Percentiles rank a stretch among this genome's conserved stretches.
Conservation (phyloP, 1,140 invertebrate genomes). For the Linepithema humile region DNA sequence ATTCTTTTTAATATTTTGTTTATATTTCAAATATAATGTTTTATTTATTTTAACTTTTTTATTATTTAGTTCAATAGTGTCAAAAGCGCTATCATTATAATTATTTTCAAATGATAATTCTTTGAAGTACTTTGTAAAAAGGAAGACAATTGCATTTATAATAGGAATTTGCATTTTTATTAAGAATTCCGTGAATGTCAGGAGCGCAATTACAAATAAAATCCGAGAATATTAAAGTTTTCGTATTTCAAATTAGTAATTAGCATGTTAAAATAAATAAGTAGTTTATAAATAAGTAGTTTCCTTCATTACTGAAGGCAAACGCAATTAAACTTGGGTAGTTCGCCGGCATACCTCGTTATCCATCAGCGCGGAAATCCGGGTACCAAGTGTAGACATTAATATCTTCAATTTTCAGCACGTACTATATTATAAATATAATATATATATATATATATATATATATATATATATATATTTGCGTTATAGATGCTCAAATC, state of each 20-base stretch:
- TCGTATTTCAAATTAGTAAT: conserved; percentile 27
- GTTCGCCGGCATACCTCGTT: not conserved
- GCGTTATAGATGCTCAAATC: too few species aligned
- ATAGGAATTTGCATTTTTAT: not conserved
- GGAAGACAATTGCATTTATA: not conserved
- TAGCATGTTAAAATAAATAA: conserved; percentile 46
- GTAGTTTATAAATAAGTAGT: conserved; percentile 44
- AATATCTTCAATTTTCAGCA: not conserved
- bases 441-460: too few species aligned
- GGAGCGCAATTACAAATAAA: conserved; percentile 4
- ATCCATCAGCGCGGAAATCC: not conserved
- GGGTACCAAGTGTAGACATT: not conserved
- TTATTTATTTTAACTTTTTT: not conserved
- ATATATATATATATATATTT: too few species aligned
- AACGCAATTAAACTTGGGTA: conserved; percentile 43
- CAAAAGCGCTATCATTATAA: not conserved
- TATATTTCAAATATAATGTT: conserved; percentile 1
- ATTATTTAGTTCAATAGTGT: not conserved
- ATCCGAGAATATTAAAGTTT: conserved; percentile 24
- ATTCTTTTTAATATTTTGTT: not conserved
- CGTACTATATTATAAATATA: not conserved
- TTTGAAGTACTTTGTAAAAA: not conserved
- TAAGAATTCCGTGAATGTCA: not conserved
- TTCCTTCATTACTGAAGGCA: conserved; percentile 24
- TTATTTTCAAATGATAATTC: not conserved